Base-by-base conservation (phyloP, 1,140 invertebrate genomes). In the Spodoptera frugiperda region DNA sequence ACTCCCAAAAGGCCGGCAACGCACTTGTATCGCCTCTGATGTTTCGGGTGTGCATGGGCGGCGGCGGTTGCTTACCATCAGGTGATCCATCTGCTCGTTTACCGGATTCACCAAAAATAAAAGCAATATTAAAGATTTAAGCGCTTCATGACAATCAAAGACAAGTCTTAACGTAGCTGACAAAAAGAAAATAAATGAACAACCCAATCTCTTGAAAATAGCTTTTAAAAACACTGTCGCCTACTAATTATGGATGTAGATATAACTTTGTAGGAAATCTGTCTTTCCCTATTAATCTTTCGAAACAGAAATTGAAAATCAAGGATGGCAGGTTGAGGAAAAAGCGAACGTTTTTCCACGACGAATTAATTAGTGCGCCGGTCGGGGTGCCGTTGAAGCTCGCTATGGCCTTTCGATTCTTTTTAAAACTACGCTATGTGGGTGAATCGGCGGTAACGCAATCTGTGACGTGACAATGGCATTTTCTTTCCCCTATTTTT, bases 301-400 rank as follows among this genome's bases (percentile, higher is more conserved):
- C 59, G 75, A 78, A 75, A 81, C 73, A 81, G 82, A 83, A 86
- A 85, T 87, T 84, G 82, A 85, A 85, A 86, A 88, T 86, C 82
- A 82, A 71, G 79, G 79, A 79, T 80, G 79, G 78, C 81, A 78
- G 80, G 76, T 81, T 65, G 76, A 68, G 77, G 77, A 79, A 82
- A 81, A 83, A 84, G 68, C 65, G 68, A 78, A 79, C 49, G 73
- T 75, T 81, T 85, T 84, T 85, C 77, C 78, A 82, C 67, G 57
- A 84, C 78, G 78, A 82, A 83, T 86, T 87, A 86, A 86, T 87
- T 87, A 87, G 80, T 78, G 61, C 57, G 79, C 48, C 46, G 59
- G 78, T 70, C 68, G 78, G 78, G 53, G 63, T 57, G 79, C 68
- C 78, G 73, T 85, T 82, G 65, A 79, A 80, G 80, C 81, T 81